Base-by-base conservation (phyloP, 92 coral and sea anemone genomes). In the Porites lobata region DNA sequence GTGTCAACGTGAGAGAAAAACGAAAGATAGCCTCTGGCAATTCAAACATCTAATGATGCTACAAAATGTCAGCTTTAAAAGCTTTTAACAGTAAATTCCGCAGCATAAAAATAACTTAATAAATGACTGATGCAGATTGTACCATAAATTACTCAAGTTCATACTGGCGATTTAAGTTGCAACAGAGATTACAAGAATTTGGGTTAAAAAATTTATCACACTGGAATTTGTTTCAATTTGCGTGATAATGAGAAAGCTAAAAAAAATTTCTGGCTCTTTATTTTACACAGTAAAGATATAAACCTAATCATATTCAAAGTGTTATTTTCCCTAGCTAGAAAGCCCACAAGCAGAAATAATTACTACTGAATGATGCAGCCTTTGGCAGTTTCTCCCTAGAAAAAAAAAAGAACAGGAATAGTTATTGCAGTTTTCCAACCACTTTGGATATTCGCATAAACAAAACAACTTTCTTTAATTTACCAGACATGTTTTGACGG, bases 351-450 rank as follows among this genome's bases (percentile, higher is more conserved):
- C 11, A 72, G 14, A 47, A 61, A 51, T 6, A 7, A 64, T 8
- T 7, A 20, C 62, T 83, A 83, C 72, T 83, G 87, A 72, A 83
- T 83, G 13, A 59, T 20, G 52, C 95, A 92, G 26, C 95, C 95
- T 77, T 92, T 92, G 69, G 77, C 68, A 26, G 80, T 74, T 51
- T 92, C 95, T 14, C 92, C 93, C 95, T 92, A 69, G 7, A 79
- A 65, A 54, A 69, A 29, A 51, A 32, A 67, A 59, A 68, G 68
- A 51, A 26, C 32, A 18, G 21, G 19, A 18, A 56, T 17, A n/a
- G 11, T 29, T 24, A 38, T 2, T 24, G 2, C 47, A 38, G 47
- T 38, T 38, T 38, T 4, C 47, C 47, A 38, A 38, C 47, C 47
- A 38, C 47, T 3, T 38, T 38, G 47, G 47, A 38, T 3, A 38